These are phyloP conservation scores for Neopelma chrysocephalum DNA, from an alignment of 2,797 vertebrate genomes.

Conservation along the genomic window DNA sequence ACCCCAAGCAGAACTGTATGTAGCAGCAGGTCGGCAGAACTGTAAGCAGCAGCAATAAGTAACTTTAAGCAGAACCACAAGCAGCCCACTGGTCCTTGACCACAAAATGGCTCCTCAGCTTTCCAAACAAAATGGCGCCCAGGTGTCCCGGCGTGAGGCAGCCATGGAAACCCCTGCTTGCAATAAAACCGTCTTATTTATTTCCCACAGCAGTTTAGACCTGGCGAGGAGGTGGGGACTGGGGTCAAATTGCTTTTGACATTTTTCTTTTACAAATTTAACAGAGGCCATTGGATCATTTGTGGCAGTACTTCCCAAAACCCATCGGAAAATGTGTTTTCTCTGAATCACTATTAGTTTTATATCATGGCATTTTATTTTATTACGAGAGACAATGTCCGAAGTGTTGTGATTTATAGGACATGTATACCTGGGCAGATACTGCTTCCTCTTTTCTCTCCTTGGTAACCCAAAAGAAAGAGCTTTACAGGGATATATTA, in stretches of 20 bases:
- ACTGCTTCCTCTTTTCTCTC: not conserved
- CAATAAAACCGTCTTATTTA: too few relatives aligned
- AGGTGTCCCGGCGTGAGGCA: too few relatives aligned
- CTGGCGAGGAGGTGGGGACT: not conserved
- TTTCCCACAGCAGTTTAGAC: not conserved
- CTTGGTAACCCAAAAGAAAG: not conserved
- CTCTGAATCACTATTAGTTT: constrained; percentile 7
- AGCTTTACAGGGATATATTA: not conserved
- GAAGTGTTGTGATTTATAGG: not conserved
- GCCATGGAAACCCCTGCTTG: too few relatives aligned
- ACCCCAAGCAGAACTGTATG: too few relatives aligned
- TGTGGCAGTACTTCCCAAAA: not conserved
- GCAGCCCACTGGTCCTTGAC: too few relatives aligned
- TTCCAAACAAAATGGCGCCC: too few relatives aligned
- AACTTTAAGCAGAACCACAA: too few relatives aligned
- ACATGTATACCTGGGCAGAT: not conserved
- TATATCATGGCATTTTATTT: constrained; percentile 9
- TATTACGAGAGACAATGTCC: not conserved
- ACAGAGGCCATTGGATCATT: not conserved
- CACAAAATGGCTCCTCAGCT: too few relatives aligned
- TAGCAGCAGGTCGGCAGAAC: too few relatives aligned
- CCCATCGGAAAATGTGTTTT: not conserved
- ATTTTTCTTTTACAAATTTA: not conserved
- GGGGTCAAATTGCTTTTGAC: not conserved
- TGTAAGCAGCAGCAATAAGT: too few relatives aligned